Conservation (phyloP, 2,797 vertebrate genomes). For the Iguana delicatissima region DNA sequence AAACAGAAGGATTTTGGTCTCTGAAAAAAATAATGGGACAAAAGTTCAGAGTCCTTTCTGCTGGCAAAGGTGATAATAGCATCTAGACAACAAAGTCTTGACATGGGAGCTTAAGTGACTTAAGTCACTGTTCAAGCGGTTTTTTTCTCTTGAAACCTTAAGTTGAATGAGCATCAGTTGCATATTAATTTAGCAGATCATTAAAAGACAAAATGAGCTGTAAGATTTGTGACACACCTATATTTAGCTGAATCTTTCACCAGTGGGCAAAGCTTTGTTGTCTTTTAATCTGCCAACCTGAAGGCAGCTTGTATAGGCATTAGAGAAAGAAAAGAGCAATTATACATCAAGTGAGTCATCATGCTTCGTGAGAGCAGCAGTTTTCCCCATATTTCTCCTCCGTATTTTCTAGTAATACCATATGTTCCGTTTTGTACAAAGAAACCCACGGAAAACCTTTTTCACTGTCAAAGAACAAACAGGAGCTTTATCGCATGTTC, state of each 20-base stretch:
- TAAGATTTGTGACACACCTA: background rate
- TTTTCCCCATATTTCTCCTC: constrained; percentile 52
- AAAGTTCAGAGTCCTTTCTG: background rate
- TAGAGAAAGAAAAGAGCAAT: constrained; percentile 55
- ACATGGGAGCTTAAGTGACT: background rate
- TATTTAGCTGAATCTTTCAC: constrained; percentile 9
- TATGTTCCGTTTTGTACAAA: constrained; percentile 65
- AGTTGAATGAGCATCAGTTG: background rate
- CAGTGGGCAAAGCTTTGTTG: constrained; percentile 32
- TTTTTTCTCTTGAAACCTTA: background rate
- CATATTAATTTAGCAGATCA: background rate
- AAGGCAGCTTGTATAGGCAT: constrained; percentile 50
- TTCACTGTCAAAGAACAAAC: constrained; percentile 55
- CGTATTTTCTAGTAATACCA: constrained; percentile 52
- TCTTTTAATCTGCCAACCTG: constrained; percentile 41
- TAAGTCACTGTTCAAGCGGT: background rate
- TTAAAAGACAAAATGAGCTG: constrained; percentile 23
- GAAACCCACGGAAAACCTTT: constrained; percentile 53
- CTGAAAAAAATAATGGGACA: background rate
- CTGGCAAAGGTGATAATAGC: background rate
- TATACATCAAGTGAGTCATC: constrained; percentile 55
- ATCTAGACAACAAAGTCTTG: background rate
- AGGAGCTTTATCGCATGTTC: background rate
- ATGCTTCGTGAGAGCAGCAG: constrained; percentile 38
- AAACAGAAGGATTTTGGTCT: constrained; percentile 18